Percentiles rank a stretch among this genome's conserved stretches.
phyloP scores from a whole-genome alignment of 1,140 invertebrate species.

The Aphis craccivora region DNA sequence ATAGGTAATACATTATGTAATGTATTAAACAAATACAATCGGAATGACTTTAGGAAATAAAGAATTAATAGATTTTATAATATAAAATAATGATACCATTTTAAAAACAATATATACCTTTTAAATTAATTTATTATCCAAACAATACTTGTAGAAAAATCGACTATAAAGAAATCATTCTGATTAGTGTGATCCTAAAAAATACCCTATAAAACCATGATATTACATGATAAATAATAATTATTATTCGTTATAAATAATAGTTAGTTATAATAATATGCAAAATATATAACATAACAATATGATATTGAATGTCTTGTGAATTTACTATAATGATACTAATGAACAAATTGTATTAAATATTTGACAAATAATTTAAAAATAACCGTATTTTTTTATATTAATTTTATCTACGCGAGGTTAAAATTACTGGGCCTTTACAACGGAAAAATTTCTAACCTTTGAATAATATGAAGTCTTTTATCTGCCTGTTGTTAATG shows the following conservation, averaged over 20 bases:
- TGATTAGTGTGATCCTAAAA: neutral
- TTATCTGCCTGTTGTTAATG: neutral
- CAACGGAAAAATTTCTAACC: neutral
- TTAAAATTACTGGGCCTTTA: neutral
- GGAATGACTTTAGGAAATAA: neutral
- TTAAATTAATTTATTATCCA: neutral
- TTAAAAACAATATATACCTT: too few species aligned
- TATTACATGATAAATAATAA: neutral
- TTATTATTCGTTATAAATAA: neutral
- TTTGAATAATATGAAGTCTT: neutral
- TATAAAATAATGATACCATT: too few species aligned
- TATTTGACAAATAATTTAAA: neutral
- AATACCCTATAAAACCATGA: neutral
- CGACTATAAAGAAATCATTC: neutral
- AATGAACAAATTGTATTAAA: neutral
- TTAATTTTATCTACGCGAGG: neutral
- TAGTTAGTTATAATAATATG: neutral
- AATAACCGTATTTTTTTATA: neutral
- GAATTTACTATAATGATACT: neutral
- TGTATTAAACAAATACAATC: neutral
- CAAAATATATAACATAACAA: neutral
- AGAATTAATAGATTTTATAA: neutral
- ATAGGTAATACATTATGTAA: too few species aligned
- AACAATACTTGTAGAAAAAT: neutral
- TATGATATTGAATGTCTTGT: neutral